Evolutionary conservation across 1,140 invertebrate species (phyloP).

Genomic region (Drosophila tristis): DNA sequence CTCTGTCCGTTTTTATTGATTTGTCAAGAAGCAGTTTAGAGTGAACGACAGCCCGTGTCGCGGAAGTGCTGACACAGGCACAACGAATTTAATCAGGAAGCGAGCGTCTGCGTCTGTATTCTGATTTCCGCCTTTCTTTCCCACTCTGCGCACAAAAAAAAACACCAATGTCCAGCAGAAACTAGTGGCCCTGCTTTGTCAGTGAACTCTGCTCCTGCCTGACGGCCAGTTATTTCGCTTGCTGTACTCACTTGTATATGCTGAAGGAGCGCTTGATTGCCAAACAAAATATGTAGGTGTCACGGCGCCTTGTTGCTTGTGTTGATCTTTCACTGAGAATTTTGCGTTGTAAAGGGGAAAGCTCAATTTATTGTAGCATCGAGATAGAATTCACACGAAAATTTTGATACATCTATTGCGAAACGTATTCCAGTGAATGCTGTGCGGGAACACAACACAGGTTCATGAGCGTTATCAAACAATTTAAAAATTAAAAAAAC

Average conservation of each 20-base stretch:
- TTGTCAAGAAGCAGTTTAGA: conserved; percentile 65
- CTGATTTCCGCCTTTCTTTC: conserved; percentile 68
- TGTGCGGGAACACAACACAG: conserved; percentile 64
- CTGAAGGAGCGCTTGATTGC: conserved; percentile 12
- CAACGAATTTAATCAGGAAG: conserved; percentile 62
- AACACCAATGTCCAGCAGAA: conserved; percentile 6
- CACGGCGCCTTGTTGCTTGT: conserved; percentile 21
- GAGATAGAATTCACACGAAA: conserved; percentile 70
- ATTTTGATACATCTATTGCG: conserved; percentile 72
- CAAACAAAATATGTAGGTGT: conserved; percentile 11
- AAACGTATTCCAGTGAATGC: conserved; percentile 66
- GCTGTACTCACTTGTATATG: conserved; percentile 61
- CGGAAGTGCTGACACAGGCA: conserved; percentile 52
- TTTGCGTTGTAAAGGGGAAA: conserved; percentile 57
- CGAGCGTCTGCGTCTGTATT: conserved; percentile 21
- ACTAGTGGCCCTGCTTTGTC: background rate
- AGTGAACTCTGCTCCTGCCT: too few species aligned
- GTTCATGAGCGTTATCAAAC: conserved; percentile 73
- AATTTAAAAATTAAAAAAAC: conserved; percentile 43
- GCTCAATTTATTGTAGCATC: conserved; percentile 72
- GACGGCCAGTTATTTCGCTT: background rate
- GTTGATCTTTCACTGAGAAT: conserved; percentile 71
- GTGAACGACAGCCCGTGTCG: conserved; percentile 21
- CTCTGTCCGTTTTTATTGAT: conserved; percentile 58
- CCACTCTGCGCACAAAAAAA: background rate